Evolutionary conservation across 2,113 vertebrate genomes (phyloP).

Genomic region (Mormyrus iriodes): DNA sequence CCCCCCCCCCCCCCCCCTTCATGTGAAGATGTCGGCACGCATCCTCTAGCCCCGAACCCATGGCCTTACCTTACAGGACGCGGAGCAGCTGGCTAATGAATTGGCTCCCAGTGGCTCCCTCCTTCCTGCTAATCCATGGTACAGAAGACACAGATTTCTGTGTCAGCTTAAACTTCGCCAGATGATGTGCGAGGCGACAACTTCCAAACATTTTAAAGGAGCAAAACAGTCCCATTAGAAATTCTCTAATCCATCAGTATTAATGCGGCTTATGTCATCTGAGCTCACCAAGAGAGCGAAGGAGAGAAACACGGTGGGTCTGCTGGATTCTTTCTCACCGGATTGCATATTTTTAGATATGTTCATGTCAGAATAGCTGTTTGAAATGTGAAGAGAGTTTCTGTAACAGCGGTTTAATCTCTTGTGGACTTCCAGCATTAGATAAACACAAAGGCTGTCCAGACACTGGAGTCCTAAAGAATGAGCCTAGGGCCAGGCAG

Average conservation of each 20-base stretch:
- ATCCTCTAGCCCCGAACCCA: not conserved
- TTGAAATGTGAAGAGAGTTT: conserved; percentile 7
- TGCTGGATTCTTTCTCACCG: not conserved
- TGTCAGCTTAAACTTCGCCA: conserved; percentile 8
- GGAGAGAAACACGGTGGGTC: not conserved
- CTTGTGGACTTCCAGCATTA: not conserved
- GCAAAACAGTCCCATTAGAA: conserved; percentile 16
- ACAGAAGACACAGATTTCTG: not conserved
- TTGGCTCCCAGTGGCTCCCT: not conserved
- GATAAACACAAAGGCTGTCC: not conserved
- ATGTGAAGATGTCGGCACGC: not conserved
- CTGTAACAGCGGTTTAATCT: not conserved
- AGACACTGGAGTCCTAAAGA: not conserved
- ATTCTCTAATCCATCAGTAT: conserved; percentile 18
- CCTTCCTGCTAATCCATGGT: not conserved
- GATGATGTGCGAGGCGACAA: conserved; percentile 8
- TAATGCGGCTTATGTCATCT: conserved; percentile 21
- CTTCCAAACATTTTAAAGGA: conserved; percentile 1
- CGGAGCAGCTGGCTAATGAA: not conserved
- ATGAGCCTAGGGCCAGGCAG: not conserved
- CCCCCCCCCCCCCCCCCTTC: not conserved
- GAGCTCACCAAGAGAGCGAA: conserved; percentile 6
- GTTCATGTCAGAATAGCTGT: not conserved
- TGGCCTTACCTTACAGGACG: not conserved
- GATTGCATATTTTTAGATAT: conserved; percentile 6